phyloP scores from a whole-genome alignment of 2,797 vertebrate species.

The Limosa lapponica region DNA sequence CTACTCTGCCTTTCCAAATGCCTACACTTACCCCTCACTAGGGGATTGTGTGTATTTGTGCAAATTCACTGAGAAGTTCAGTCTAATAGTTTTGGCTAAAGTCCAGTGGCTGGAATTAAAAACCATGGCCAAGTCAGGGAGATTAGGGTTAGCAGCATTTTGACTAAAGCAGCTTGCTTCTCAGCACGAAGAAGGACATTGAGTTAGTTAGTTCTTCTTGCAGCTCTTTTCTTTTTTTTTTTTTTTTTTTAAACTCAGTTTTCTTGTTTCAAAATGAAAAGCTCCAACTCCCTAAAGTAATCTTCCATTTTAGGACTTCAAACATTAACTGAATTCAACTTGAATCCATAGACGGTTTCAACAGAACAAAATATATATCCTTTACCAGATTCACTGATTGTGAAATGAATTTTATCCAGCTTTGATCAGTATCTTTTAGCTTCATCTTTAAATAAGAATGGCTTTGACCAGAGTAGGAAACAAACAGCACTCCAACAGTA shows the following conservation, averaged over 20 bases:
- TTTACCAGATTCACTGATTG: not conserved
- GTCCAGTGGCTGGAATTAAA: not conserved
- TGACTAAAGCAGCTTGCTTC: not conserved
- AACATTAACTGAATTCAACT: not conserved
- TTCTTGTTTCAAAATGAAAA: not conserved
- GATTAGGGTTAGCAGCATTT: not conserved
- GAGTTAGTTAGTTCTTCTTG: not conserved
- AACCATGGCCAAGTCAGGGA: not conserved
- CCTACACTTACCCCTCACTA: not conserved
- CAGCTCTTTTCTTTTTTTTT: not conserved
- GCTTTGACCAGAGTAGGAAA: not conserved
- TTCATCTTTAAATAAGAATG: not conserved
- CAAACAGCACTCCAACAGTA: not conserved
- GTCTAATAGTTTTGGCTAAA: not conserved
- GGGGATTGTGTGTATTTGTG: not conserved
- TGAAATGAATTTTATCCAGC: not conserved
- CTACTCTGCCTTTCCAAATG: not conserved
- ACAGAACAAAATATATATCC: not conserved
- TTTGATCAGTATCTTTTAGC: not conserved
- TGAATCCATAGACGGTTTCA: not conserved
- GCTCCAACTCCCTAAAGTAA: not conserved
- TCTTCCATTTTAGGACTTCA: not conserved
- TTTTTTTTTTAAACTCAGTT: not conserved
- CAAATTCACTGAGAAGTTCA: not conserved
- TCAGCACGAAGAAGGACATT: not conserved